Evolutionary conservation across 2,888 invertebrate genomes (phyloP).

Genomic region (Dryococelus australis): DNA sequence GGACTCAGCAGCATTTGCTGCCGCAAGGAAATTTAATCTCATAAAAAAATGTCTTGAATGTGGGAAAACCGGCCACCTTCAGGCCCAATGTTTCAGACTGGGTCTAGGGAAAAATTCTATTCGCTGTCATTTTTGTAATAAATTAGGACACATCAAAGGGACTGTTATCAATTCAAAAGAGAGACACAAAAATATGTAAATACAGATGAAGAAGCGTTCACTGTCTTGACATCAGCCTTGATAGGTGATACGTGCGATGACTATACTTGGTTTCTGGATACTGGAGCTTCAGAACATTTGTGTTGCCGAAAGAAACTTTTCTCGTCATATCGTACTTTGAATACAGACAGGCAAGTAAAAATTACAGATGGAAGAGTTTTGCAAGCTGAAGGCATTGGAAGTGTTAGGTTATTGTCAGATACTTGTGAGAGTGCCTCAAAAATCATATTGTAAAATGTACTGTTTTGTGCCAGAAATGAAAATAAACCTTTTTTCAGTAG

Average conservation of each 20-base stretch:
- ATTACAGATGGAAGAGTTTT: neutral
- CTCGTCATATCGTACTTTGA: neutral
- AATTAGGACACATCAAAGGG: neutral
- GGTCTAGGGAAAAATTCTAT: too few species aligned
- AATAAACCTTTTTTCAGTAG: neutral
- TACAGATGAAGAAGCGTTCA: neutral
- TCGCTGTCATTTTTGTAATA: neutral
- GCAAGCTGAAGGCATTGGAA: neutral
- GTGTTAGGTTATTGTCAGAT: neutral
- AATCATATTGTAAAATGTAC: neutral
- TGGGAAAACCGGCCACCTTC: neutral
- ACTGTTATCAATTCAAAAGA: neutral
- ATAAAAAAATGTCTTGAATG: neutral
- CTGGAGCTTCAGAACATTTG: neutral
- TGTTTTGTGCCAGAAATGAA: neutral
- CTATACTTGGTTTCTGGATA: too few species aligned
- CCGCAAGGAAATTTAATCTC: too few species aligned
- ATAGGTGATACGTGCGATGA: neutral
- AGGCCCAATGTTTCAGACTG: neutral
- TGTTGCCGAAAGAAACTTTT: neutral
- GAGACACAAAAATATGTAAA: neutral
- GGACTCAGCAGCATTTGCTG: neutral
- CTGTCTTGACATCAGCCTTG: neutral
- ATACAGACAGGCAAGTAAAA: neutral
- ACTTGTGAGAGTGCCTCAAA: too few species aligned